Percentiles rank a stretch among this genome's conserved stretches.
phyloP scores from a whole-genome alignment of 2,113 vertebrate species.

The Leptobrachium ailaonicum region DNA sequence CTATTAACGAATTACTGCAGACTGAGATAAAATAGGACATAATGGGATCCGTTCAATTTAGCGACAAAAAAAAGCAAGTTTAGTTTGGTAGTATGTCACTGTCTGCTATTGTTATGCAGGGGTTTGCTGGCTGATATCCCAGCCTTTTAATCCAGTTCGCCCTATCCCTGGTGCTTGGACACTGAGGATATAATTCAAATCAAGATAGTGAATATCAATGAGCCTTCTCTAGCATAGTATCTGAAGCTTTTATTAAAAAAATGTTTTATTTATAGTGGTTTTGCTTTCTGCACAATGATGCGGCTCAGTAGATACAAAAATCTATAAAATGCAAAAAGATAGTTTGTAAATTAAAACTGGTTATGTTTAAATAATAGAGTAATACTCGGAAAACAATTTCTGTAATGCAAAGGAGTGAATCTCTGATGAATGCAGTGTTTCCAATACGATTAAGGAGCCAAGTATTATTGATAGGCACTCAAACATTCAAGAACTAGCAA shows the following conservation, averaged over 20 bases:
- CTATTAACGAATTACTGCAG: neutral
- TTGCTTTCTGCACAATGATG: no score
- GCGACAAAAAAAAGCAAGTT: conserved; percentile 20
- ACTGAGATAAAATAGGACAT: conserved; percentile 7
- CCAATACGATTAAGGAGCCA: no score
- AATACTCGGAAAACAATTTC: no score
- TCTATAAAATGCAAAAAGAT: no score
- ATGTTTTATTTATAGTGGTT: neutral
- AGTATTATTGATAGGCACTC: no score
- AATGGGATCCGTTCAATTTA: conserved; percentile 13
- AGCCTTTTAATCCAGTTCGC: conserved; percentile 13
- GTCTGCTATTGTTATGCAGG: conserved; percentile 8
- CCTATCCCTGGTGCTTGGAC: conserved; percentile 12
- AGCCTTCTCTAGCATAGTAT: neutral
- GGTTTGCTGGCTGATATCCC: conserved; percentile 21
- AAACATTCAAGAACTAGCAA: no score
- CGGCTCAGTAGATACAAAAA: no score
- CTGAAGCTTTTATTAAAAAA: neutral
- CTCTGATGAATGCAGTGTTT: no score
- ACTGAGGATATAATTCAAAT: conserved; percentile 20
- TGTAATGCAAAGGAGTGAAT: no score
- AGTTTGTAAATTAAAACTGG: no score
- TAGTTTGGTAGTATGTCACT: conserved; percentile 15
- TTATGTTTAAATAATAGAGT: no score
- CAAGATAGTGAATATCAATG: conserved; percentile 4